Percentiles rank a stretch among this genome's conserved stretches.
phyloP scores from a whole-genome alignment of 2,113 vertebrate genomes.

The Polyodon spathula region DNA sequence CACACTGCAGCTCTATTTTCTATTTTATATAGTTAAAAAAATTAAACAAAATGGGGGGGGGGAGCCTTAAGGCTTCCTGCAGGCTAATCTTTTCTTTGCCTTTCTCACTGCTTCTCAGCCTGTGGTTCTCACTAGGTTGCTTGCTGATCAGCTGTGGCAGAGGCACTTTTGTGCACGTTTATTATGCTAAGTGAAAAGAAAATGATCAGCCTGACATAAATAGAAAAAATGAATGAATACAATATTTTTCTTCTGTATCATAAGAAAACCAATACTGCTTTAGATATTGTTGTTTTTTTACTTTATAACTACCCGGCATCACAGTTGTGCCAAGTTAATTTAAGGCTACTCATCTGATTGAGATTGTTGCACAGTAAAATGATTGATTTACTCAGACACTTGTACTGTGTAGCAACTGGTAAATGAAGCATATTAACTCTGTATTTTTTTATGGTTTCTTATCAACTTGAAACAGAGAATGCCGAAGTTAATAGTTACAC shows the following conservation, averaged over 20 bases:
- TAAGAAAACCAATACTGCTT: slow-evolving; percentile 39
- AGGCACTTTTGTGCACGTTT: not conserved
- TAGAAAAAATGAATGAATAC: no score
- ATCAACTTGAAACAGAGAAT: slow-evolving; percentile 25
- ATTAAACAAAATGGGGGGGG: not conserved
- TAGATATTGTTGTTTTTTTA: slow-evolving; percentile 43
- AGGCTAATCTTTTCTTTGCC: slow-evolving; percentile 48
- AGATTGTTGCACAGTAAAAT: slow-evolving; percentile 9
- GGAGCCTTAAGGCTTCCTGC: slow-evolving; percentile 34
- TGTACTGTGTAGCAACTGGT: slow-evolving; percentile 43
- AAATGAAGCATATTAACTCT: slow-evolving; percentile 28
- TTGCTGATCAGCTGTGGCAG: not conserved
- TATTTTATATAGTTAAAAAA: slow-evolving; percentile 52
- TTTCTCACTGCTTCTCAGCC: slow-evolving; percentile 40
- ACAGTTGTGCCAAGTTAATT: slow-evolving; percentile 63
- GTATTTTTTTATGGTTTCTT: slow-evolving; percentile 41
- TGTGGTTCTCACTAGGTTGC: slow-evolving; percentile 2
- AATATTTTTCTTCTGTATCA: no score
- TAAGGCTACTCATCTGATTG: slow-evolving; percentile 4
- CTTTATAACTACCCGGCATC: slow-evolving; percentile 26
- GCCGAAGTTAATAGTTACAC: slow-evolving; percentile 32
- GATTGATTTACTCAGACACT: slow-evolving; percentile 35
- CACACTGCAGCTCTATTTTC: slow-evolving; percentile 57
- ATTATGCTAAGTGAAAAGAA: slow-evolving; percentile 51
- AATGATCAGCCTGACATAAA: no score